These are phyloP conservation scores for Peribatodes rhomboidaria DNA, from an alignment of 2,888 invertebrate genomes.

Conservation along the genomic window DNA sequence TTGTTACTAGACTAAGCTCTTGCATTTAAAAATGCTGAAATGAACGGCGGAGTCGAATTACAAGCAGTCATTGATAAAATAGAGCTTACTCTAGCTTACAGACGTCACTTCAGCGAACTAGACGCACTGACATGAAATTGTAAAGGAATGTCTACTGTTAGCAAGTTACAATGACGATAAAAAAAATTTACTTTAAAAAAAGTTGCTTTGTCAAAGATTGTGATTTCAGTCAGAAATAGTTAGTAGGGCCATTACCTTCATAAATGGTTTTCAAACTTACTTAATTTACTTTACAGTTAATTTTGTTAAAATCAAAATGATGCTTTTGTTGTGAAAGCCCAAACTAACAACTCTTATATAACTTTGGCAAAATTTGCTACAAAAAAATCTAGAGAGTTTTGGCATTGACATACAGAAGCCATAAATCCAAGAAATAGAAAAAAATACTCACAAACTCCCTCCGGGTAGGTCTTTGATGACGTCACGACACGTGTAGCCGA, in stretches of 20 bases:
- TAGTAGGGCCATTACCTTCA: not conserved
- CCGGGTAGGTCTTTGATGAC: constrained; percentile 65
- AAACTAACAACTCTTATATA: not conserved
- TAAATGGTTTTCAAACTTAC: not conserved
- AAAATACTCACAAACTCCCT: constrained; percentile 69
- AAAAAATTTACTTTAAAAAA: not conserved
- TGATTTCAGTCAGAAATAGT: not conserved
- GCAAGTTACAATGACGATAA: not conserved
- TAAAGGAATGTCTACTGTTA: constrained; percentile 16
- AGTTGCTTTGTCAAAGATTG: not conserved
- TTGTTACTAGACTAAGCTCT: constrained; percentile 1
- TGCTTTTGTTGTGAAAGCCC: not conserved
- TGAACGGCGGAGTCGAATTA: constrained; percentile 23
- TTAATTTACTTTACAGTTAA: not conserved
- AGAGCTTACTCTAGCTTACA: constrained; percentile 16
- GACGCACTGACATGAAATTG: not conserved
- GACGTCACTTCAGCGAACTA: constrained; percentile 4
- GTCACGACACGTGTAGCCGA: constrained; percentile 72
- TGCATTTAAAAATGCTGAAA: constrained; percentile 9
- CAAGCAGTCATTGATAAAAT: constrained; percentile 38
- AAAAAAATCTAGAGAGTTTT: too few relatives aligned
- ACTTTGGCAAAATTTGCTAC: not conserved
- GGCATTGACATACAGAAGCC: constrained; percentile 11
- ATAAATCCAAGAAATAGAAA: constrained; percentile 48
- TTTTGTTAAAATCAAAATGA: not conserved